A percentile compares a stretch with the other conserved stretches of the same genome.
These are phyloP conservation scores for Butastur rufipennis DNA, from an alignment of 2,113 vertebrate genomes.

Conservation along the genomic window DNA sequence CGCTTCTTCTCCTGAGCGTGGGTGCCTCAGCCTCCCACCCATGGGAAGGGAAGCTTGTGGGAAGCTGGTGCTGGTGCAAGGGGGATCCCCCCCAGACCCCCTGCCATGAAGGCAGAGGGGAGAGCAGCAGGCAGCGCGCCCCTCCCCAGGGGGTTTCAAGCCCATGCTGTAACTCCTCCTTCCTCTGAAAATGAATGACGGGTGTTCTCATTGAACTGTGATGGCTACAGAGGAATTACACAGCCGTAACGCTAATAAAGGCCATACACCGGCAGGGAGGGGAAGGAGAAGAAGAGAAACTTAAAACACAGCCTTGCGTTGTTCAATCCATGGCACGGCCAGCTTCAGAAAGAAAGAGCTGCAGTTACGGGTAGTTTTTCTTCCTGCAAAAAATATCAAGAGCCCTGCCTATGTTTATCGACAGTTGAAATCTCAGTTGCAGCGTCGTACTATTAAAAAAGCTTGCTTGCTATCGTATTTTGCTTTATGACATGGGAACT, in stretches of 20 bases:
- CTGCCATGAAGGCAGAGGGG: not conserved
- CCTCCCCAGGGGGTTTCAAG: not conserved
- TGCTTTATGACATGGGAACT: not conserved
- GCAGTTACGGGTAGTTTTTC: not conserved
- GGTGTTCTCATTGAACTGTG: not conserved
- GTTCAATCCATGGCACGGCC: not conserved
- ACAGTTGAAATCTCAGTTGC: not conserved
- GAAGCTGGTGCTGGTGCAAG: not conserved
- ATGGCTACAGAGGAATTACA: not conserved
- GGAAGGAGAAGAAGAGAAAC: not conserved
- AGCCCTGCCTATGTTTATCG: not conserved
- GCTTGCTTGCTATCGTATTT: not conserved
- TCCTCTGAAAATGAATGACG: not conserved
- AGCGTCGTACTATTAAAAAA: not conserved
- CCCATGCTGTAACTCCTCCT: not conserved
- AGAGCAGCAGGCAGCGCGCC: not conserved
- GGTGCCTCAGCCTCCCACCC: not conserved
- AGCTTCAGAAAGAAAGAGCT: not conserved
- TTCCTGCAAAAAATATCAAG: not conserved
- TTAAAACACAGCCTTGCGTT: fast-evolving
- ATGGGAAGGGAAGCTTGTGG: fast-evolving
- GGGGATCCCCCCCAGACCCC: no score
- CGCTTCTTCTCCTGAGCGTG: not conserved
- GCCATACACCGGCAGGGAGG: not conserved
- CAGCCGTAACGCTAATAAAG: not conserved